Evolutionary conservation across 2,888 invertebrate genomes (phyloP).

Genomic region (Drosophila dives): DNA sequence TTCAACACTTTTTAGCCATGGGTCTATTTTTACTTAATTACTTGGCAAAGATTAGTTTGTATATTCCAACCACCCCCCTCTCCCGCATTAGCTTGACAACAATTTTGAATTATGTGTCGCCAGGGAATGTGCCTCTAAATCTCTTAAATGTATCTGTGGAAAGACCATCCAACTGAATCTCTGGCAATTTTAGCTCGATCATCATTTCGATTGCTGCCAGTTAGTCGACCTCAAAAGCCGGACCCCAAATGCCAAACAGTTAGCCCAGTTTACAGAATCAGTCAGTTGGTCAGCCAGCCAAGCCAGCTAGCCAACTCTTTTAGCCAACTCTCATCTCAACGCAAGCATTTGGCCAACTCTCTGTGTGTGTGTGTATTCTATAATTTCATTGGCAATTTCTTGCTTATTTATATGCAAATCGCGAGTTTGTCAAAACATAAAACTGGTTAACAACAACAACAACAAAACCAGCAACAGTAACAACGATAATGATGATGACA

Average conservation of each 20-base stretch:
- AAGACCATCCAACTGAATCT: slow-evolving; percentile 1
- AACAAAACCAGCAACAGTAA: slow-evolving; percentile 20
- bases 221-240: slow-evolving; percentile 69
- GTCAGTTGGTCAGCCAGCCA: slow-evolving; percentile 24
- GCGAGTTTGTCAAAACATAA: slow-evolving; percentile 45
- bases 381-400: slow-evolving; percentile 63
- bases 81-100: slow-evolving; percentile 42
- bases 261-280: slow-evolving; percentile 65
- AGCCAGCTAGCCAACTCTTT: slow-evolving; percentile 22
- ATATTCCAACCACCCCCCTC: not conserved
- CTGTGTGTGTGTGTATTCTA: slow-evolving; percentile 28
- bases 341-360: slow-evolving; percentile 35
- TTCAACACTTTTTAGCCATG: slow-evolving; percentile 33
- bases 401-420: slow-evolving; percentile 77
- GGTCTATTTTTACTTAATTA: slow-evolving; percentile 73
- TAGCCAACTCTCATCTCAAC: slow-evolving; percentile 7
- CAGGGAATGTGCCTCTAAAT: not conserved
- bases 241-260: slow-evolving; percentile 40
- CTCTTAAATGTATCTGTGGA: not conserved
- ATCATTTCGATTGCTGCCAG: slow-evolving; percentile 68
- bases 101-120: slow-evolving; percentile 43
- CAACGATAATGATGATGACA: slow-evolving; percentile 4
- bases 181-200: slow-evolving; percentile 35
- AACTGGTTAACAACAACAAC: slow-evolving; percentile 40
- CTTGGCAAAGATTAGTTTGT: slow-evolving; percentile 53